A percentile compares a stretch with the other conserved stretches of the same genome.
These are phyloP conservation scores for Malthinus seriepunctatus DNA, from an alignment of 2,888 invertebrate genomes.

Conservation along the genomic window DNA sequence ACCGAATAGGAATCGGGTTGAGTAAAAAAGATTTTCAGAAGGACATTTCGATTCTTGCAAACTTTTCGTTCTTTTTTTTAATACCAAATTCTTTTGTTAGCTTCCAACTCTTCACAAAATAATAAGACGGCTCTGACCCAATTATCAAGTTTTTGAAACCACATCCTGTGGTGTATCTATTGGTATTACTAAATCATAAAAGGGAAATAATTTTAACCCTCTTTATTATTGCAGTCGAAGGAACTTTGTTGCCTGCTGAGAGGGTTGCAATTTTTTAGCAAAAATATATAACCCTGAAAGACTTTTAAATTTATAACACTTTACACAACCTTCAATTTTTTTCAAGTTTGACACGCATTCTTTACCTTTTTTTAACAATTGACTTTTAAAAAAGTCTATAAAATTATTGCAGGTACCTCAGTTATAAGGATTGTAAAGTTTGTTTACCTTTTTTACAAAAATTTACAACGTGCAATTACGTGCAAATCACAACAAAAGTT, in stretches of 20 bases:
- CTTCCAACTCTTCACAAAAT: no score
- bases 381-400: conserved; percentile 4
- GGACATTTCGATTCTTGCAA: neutral
- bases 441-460: no score
- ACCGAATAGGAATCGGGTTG: conserved; percentile 11
- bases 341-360: conserved; percentile 6
- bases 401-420: conserved; percentile 2
- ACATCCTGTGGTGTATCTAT: no score
- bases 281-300: neutral
- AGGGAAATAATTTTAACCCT: no score
- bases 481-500: no score
- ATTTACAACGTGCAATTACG: no score
- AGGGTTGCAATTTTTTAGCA: conserved; percentile 12
- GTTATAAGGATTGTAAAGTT: no score
- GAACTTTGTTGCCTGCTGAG: conserved; percentile 1
- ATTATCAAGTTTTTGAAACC: no score
- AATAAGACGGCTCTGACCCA: no score
- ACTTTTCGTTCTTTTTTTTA: neutral
- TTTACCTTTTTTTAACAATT: conserved; percentile 3
- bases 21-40: conserved; percentile 6
- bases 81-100: no score
- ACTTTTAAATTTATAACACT: conserved; percentile 25
- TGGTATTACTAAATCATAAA: no score
- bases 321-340: conserved; percentile 12
- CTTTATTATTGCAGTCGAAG: neutral